Percentiles rank a stretch among this genome's conserved stretches.
Conservation (phyloP, 2,888 invertebrate genomes). For the Limnephilus marmoratus region DNA sequence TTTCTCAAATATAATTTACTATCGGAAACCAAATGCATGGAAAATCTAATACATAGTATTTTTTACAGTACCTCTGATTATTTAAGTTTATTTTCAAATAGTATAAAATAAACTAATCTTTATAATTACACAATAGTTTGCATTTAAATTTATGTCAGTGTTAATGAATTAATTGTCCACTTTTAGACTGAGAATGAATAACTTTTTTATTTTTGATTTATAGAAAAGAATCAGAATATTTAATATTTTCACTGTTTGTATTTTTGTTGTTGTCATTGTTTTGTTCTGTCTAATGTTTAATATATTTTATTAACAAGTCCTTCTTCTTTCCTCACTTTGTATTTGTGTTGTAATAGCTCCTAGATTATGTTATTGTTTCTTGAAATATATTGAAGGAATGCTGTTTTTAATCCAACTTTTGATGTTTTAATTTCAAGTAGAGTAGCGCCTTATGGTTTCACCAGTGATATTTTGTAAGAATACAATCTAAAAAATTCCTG, state of each 20-base stretch:
- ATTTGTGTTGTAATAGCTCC: constrained; percentile 33
- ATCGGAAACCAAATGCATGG: neutral
- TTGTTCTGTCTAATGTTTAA: constrained; percentile 12
- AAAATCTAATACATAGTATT: neutral
- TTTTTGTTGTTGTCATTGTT: constrained; percentile 10
- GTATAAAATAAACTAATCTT: neutral
- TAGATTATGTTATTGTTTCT: constrained; percentile 36
- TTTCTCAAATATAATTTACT: neutral
- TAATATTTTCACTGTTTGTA: constrained; percentile 8
- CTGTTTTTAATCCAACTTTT: constrained; percentile 59
- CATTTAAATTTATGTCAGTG: neutral
- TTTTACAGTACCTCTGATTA: no score
- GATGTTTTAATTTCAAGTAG: constrained; percentile 64
- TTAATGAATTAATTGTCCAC: neutral
- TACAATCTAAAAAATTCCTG: neutral
- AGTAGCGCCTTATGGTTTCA: constrained; percentile 55
- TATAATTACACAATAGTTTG: neutral
- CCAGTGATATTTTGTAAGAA: neutral
- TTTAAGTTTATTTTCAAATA: no score
- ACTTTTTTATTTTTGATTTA: neutral
- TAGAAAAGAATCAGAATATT: neutral
- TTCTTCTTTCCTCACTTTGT: constrained; percentile 10
- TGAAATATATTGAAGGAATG: constrained; percentile 64
- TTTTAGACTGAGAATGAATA: neutral
- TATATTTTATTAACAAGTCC: neutral